phyloP scores from a whole-genome alignment of 2,797 vertebrate genomes.

The Danionella dracula region DNA sequence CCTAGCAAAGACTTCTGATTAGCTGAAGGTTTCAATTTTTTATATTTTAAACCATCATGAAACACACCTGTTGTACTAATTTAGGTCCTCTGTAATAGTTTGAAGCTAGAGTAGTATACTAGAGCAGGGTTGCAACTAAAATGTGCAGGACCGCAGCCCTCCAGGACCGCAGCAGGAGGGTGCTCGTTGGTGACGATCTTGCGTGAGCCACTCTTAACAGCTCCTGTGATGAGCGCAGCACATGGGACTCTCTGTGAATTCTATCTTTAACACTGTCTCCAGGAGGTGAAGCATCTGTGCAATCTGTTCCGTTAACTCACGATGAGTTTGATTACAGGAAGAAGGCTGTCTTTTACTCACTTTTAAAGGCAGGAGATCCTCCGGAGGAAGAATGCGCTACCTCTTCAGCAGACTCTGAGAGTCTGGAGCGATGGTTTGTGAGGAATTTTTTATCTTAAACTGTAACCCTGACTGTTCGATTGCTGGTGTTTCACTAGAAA shows the following conservation, averaged over 20 bases:
- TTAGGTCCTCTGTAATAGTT: no score
- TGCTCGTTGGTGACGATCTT: no score
- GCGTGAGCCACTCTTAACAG: no score
- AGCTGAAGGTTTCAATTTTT: no score
- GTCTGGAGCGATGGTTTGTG: not conserved
- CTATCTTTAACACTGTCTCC: not conserved
- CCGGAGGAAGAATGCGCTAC: not conserved
- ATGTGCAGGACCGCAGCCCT: no score
- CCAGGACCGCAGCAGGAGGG: no score
- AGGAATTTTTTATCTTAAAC: not conserved
- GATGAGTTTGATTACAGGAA: not conserved
- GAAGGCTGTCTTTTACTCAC: not conserved
- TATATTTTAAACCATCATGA: no score
- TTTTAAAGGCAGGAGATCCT: not conserved
- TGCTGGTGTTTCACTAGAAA: not conserved
- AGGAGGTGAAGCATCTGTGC: not conserved
- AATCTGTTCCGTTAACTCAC: not conserved
- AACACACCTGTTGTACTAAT: no score
- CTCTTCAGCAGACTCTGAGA: not conserved
- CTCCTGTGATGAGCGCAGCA: not conserved
- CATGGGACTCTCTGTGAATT: slow-evolving; percentile 20
- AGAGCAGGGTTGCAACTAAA: no score
- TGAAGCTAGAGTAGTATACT: no score
- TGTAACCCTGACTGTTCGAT: not conserved
- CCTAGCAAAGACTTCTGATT: no score